Evolutionary conservation across 1,140 invertebrate species (phyloP).

Genomic region (Drosophila pallidifrons): DNA sequence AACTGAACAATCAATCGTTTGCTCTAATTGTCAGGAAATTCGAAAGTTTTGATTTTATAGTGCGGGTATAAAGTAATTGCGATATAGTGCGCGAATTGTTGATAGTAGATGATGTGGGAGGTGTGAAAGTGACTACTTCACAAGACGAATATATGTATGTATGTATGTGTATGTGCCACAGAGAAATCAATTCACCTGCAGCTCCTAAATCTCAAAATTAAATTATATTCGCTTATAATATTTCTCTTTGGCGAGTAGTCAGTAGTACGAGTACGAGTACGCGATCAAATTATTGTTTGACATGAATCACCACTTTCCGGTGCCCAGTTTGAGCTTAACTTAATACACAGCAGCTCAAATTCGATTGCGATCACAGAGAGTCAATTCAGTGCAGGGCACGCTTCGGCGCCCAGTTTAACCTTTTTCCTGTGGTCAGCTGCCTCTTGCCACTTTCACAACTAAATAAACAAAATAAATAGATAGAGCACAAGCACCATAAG

Average conservation of each 20-base stretch:
- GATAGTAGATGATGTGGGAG: slow-evolving; percentile 32
- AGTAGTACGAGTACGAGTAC: not conserved
- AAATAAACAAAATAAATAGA: slow-evolving; percentile 34
- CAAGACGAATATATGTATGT: not conserved
- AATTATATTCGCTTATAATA: slow-evolving; percentile 11
- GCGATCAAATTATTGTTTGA: slow-evolving; percentile 25
- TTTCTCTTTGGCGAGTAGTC: not conserved
- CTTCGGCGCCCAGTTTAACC: slow-evolving; percentile 68
- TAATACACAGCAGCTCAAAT: slow-evolving; percentile 40
- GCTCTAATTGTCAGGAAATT: slow-evolving; percentile 64
- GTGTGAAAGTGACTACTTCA: slow-evolving; percentile 22
- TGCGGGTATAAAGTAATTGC: slow-evolving; percentile 44
- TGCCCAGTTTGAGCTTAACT: slow-evolving; percentile 43
- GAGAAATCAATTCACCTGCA: slow-evolving; percentile 7
- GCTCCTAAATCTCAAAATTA: slow-evolving; percentile 16
- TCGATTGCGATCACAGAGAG: slow-evolving; percentile 5
- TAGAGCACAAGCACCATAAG: not conserved
- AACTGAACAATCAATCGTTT: slow-evolving; percentile 61
- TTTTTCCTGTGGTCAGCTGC: slow-evolving; percentile 62
- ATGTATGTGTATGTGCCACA: not conserved
- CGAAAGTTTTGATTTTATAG: slow-evolving; percentile 62
- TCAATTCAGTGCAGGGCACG: slow-evolving; percentile 56
- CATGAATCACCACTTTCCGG: slow-evolving; percentile 21
- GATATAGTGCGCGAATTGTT: slow-evolving; percentile 39
- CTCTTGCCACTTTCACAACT: slow-evolving; percentile 72